Base-by-base conservation (phyloP, 2,797 vertebrate genomes). In the Acipenser oxyrinchus region DNA sequence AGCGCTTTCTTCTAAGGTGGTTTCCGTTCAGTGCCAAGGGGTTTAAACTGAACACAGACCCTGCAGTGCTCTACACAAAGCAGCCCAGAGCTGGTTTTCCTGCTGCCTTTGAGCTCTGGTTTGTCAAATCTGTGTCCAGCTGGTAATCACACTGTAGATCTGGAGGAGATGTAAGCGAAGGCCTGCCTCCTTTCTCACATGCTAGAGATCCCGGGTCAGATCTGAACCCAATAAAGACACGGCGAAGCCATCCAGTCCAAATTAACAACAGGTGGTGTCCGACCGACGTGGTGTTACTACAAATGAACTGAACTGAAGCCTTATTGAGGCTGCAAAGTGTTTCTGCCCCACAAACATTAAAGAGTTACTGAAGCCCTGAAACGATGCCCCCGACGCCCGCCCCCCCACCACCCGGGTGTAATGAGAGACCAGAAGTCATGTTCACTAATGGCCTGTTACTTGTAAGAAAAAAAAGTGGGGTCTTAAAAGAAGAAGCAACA, bases 201-300 rank as follows among this genome's bases (percentile, higher is more conserved):
- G 81, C 84, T 85, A 87, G 85, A 73, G 78, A 81, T 79, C 79
- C 68, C 76, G 76, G 87, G 83, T 88, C 84, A 85, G 69, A 37
- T 37, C 4, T 37, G 23, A 37, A 37, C 23, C 23, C 23, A 37
- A 88, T 15, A 59, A 84, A 81, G 84, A 80, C 86, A 84, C 79
- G 82, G 72, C 82, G 84, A 89, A 90, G 81, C 81, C 86, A 91
- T 93, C 85, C 74, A 81, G 77, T 71, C 13, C 64, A 82, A 93
- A 94, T 73, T 82, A 92, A 83, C 70, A 88, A 88, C 93, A 91
- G 86, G 84, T 92, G 93, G 83, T 80, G 86, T 87, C 70, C 71
- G 79, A 86, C 23, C 23, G 84, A 77, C 57, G 82, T 79, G 80
- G 85, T 77, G 88, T 91, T 37, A 37, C 75, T 86, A 86, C 88